Conservation (phyloP, 2,888 invertebrate species). For the Chouioia cunea region DNA sequence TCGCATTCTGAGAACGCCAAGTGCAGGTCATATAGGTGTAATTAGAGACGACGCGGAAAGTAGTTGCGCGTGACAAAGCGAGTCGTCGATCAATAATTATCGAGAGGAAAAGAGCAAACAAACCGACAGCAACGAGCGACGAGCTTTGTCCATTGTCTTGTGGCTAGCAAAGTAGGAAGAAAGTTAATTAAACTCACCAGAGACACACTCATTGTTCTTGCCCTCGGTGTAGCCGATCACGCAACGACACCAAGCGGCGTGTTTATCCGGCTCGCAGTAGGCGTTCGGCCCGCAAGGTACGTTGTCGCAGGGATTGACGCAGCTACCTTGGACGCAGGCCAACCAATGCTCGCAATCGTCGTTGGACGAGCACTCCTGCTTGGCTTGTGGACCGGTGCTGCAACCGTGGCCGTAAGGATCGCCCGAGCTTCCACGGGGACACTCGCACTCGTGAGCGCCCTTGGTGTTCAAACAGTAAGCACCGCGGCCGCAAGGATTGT, state of each 20-base stretch:
- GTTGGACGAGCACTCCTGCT: constrained; percentile 78
- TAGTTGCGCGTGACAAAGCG: too few species aligned
- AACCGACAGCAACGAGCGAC: constrained; percentile 1
- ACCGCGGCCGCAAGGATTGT: constrained; percentile 88
- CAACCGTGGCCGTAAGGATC: constrained; percentile 90
- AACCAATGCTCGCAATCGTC: constrained; percentile 85
- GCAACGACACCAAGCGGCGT: constrained; percentile 91
- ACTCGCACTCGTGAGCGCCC: constrained; percentile 88
- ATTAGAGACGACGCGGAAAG: too few species aligned
- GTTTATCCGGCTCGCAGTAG: constrained; percentile 88
- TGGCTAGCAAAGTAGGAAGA: not conserved
- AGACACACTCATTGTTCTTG: constrained; percentile 84
- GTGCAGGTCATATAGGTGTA: too few species aligned
- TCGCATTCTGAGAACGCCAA: constrained; percentile 74
- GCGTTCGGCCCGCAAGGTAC: constrained; percentile 87
- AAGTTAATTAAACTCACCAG: constrained; percentile 72
- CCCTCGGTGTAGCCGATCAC: constrained; percentile 85
- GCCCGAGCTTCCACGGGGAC: constrained; percentile 85
- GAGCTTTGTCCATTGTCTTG: not conserved
- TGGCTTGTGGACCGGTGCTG: constrained; percentile 72
- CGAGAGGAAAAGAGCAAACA: not conserved
- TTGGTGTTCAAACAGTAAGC: constrained; percentile 89
- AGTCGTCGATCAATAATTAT: not conserved
- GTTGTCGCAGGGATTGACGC: constrained; percentile 84
- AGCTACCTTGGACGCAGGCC: constrained; percentile 82